phyloP scores from a whole-genome alignment of 2,113 vertebrate genomes.

The Ovibos moschatus region DNA sequence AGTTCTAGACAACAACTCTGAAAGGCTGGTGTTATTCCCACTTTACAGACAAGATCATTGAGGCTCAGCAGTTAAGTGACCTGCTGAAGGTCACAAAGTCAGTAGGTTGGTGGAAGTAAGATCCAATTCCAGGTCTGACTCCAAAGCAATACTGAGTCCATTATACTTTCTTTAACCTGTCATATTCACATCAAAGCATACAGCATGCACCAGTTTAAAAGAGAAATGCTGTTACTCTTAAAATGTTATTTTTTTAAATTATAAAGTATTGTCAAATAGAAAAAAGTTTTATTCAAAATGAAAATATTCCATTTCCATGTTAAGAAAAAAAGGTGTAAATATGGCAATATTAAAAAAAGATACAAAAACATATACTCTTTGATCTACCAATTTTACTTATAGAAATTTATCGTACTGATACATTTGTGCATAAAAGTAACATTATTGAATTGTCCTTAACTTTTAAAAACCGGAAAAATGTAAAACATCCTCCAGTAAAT shows the following conservation, averaged over 20 bases:
- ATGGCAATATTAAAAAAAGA: not conserved
- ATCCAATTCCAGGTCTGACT: not conserved
- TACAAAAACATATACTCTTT: not conserved
- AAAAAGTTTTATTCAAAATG: not conserved
- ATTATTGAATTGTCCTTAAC: not conserved
- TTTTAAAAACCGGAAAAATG: not conserved
- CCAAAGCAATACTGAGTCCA: not conserved
- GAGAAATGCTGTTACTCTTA: not conserved
- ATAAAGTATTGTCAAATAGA: not conserved
- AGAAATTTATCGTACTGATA: slow-evolving; percentile 8
- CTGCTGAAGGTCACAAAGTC: not conserved
- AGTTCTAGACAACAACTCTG: not conserved
- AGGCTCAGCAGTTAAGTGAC: not conserved
- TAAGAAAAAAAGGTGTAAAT: slow-evolving; percentile 24
- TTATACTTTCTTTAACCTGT: not conserved
- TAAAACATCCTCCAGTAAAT: not conserved
- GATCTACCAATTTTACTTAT: not conserved
- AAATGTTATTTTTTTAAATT: slow-evolving; percentile 4
- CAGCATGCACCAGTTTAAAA: not conserved
- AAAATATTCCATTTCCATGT: slow-evolving; percentile 2
- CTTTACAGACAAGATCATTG: not conserved
- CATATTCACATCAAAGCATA: not conserved
- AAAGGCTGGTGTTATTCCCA: not conserved
- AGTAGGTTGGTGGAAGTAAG: not conserved
- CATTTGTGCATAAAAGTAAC: not conserved